Conservation (phyloP, 2,113 vertebrate species). For the Chrysochloris asiatica region DNA sequence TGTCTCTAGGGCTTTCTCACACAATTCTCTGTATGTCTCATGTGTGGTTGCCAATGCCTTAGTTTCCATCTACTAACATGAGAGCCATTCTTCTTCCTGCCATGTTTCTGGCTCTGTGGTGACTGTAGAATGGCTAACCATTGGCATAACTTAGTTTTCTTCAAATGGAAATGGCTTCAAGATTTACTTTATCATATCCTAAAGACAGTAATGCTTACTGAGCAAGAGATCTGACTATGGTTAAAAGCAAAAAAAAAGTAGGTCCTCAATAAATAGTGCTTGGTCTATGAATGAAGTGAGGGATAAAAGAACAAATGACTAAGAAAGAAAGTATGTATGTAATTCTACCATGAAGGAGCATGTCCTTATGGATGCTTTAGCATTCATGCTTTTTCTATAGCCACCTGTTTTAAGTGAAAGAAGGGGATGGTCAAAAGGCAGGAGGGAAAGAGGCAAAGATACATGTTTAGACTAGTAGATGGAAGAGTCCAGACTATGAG, state of each 20-base stretch:
- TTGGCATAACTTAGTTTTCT: background rate
- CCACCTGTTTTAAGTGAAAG: background rate
- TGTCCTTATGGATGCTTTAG: background rate
- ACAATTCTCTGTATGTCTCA: background rate
- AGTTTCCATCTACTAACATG: background rate
- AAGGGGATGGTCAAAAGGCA: background rate
- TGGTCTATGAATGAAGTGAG: background rate
- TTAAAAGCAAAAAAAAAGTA: background rate
- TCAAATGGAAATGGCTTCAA: background rate
- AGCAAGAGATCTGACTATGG: background rate
- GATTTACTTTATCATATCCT: background rate
- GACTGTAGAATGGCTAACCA: background rate
- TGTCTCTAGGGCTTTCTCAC: conserved; percentile 10
- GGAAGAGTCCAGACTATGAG: background rate
- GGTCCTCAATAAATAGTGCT: background rate
- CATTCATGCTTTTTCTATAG: background rate
- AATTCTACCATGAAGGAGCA: background rate
- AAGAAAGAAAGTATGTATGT: background rate
- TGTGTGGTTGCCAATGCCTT: background rate
- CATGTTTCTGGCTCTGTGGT: background rate
- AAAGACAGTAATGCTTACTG: background rate
- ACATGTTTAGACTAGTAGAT: background rate
- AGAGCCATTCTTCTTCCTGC: background rate
- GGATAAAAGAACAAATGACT: background rate
- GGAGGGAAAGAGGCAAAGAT: background rate